Conservation (phyloP, 2,888 invertebrate species). For the Caenorhabditis sp. region DNA sequence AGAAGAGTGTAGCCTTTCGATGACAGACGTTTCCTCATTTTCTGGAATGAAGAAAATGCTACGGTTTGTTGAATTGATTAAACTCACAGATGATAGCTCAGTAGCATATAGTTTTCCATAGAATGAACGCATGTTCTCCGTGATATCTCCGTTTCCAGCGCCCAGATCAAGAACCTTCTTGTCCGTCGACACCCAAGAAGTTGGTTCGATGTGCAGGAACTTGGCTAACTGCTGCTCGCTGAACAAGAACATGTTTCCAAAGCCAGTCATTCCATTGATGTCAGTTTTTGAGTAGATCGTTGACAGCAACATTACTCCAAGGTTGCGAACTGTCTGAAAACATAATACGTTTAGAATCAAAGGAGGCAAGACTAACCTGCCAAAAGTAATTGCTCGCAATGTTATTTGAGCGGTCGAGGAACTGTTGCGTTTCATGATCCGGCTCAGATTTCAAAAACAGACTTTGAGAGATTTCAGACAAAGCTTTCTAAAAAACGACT, state of each 20-base stretch:
- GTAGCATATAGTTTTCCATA: constrained; percentile 90
- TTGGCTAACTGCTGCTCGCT: constrained; percentile 90
- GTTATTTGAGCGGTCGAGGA: constrained; percentile 69
- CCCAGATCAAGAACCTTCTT: constrained; percentile 89
- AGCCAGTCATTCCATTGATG: constrained; percentile 89
- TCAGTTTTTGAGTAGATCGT: constrained; percentile 96
- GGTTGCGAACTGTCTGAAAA: constrained; percentile 92
- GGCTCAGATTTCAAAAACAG: constrained; percentile 40
- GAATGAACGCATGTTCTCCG: constrained; percentile 89
- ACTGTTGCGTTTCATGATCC: constrained; percentile 69
- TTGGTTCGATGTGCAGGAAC: constrained; percentile 85
- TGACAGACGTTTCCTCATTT: constrained; percentile 91
- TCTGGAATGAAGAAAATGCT: constrained; percentile 54
- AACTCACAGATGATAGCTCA: constrained; percentile 89
- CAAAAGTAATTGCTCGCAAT: constrained; percentile 67
- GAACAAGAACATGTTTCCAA: constrained; percentile 96
- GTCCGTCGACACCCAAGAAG: constrained; percentile 56
- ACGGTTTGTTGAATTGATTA: neutral
- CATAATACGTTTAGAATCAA: neutral
- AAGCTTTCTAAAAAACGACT: constrained; percentile 16
- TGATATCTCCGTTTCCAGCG: constrained; percentile 96
- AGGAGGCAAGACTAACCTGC: constrained; percentile 69
- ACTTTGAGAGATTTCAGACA: constrained; percentile 11
- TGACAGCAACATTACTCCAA: constrained; percentile 91
- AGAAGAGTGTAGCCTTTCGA: constrained; percentile 90